Conservation (phyloP, 92 coral and sea anemone genomes). For the Scolanthus callimorphus region DNA sequence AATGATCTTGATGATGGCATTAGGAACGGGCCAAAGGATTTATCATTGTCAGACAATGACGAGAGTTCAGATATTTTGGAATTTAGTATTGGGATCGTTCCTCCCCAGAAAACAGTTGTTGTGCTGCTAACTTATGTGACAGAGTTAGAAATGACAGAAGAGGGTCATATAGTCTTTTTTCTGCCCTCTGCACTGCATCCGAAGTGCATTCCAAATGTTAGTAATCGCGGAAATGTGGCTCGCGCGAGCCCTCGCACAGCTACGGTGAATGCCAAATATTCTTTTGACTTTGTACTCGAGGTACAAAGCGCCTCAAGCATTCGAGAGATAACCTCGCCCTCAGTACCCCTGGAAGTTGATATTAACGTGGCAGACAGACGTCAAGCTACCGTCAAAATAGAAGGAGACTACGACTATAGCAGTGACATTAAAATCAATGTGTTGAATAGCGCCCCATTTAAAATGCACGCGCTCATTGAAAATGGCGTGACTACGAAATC, state of each 20-base stretch:
- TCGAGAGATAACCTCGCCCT: constrained; percentile 67
- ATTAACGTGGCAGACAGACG: constrained; percentile 29
- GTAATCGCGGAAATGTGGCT: constrained; percentile 31
- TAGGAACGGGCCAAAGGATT: constrained; percentile 63
- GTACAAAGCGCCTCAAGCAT: constrained; percentile 63
- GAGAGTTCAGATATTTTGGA: constrained; percentile 78
- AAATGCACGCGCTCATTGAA: constrained; percentile 64
- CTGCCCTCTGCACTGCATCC: constrained; percentile 86
- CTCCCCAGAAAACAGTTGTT: constrained; percentile 67
- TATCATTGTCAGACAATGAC: constrained; percentile 71
- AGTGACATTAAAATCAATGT: constrained; percentile 49
- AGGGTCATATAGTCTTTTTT: constrained; percentile 74
- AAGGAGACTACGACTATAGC: constrained; percentile 37
- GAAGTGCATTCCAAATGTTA: constrained; percentile 63
- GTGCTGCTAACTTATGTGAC: constrained; percentile 70
- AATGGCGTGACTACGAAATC: constrained; percentile 47
- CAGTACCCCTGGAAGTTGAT: constrained; percentile 41
- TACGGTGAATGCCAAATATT: constrained; percentile 52
- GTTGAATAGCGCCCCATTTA: constrained; percentile 45
- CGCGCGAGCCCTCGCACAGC: constrained; percentile 37
- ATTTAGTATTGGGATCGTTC: constrained; percentile 76
- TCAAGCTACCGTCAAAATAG: constrained; percentile 50
- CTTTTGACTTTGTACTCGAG: constrained; percentile 64
- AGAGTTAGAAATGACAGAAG: constrained; percentile 70
- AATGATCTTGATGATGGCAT: constrained; percentile 70